Percentiles rank a stretch among this genome's conserved stretches.
Evolutionary conservation across 2,113 vertebrate genomes (phyloP).

Genomic region (Paracanthobrama guichenoti): DNA sequence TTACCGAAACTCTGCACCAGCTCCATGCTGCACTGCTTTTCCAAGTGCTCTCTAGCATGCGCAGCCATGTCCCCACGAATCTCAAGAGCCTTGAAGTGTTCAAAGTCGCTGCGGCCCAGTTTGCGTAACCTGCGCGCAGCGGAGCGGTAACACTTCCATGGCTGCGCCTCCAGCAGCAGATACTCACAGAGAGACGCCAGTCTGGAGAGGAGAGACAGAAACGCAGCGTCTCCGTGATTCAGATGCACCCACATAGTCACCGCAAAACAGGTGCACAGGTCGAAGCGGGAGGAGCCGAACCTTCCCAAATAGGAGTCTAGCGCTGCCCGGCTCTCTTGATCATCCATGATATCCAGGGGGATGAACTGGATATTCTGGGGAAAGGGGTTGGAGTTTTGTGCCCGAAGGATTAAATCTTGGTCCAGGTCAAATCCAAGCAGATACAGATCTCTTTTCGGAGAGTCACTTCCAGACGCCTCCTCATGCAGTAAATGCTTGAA

Average conservation of each 20-base stretch:
- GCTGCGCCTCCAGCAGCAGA: conserved; percentile 89
- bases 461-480: conserved; percentile 24
- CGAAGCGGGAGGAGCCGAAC: conserved; percentile 77
- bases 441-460: conserved; percentile 60
- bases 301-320: conserved; percentile 74
- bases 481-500: conserved; percentile 82
- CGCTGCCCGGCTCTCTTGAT: conserved; percentile 55
- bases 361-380: conserved; percentile 80
- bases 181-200: conserved; percentile 79
- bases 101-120: conserved; percentile 84
- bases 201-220: conserved; percentile 78
- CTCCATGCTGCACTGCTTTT: conserved; percentile 80
- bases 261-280: conserved; percentile 87
- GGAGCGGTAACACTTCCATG: conserved; percentile 91
- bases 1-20: conserved; percentile 84
- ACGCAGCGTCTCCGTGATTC: conserved; percentile 84
- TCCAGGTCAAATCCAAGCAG: conserved; percentile 92
- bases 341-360: conserved; percentile 82
- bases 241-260: conserved; percentile 98
- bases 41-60: conserved; percentile 79
- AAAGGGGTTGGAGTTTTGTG: conserved; percentile 79
- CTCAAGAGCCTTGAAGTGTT: conserved; percentile 83
- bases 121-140: conserved; percentile 87
- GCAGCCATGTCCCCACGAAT: conserved; percentile 81
- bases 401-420: conserved; percentile 78